Conservation (phyloP, 2,888 invertebrate species). For the Aleiodes testaceus region DNA sequence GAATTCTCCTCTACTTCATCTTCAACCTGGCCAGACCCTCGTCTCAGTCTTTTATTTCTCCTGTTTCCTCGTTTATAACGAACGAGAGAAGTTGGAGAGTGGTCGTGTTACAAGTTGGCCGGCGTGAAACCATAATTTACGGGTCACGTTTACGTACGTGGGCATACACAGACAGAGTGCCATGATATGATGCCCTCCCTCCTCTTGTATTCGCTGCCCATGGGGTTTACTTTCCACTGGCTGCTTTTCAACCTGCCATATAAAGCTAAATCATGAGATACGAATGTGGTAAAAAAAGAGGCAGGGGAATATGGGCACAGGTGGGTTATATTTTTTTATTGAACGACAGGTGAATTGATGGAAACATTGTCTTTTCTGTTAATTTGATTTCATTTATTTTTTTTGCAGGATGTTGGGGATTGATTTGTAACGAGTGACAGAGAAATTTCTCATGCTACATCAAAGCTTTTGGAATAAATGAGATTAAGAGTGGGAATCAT, state of each 20-base stretch:
- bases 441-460: no score
- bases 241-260: conserved; percentile 26
- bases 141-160: conserved; percentile 48
- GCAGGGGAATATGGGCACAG: neutral
- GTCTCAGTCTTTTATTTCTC: neutral
- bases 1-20: conserved; percentile 1
- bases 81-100: conserved; percentile 10
- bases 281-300: neutral
- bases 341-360: no score
- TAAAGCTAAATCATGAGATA: conserved; percentile 17
- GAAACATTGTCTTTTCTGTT: no score
- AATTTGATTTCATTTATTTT: no score
- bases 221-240: conserved; percentile 28
- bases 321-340: neutral
- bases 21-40: conserved; percentile 25
- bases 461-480: no score
- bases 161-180: conserved; percentile 24
- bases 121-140: conserved; percentile 53
- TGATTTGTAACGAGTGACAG: no score
- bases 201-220: conserved; percentile 6
- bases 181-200: no score
- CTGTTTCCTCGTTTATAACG: neutral
- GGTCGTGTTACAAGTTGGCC: conserved; percentile 20
- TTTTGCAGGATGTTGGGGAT: no score
- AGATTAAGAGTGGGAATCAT: no score